Percentiles rank a stretch among this genome's conserved stretches.
These are phyloP conservation scores for Hozukius guyotensis DNA, from an alignment of 2,797 vertebrate species.

Conservation along the genomic window DNA sequence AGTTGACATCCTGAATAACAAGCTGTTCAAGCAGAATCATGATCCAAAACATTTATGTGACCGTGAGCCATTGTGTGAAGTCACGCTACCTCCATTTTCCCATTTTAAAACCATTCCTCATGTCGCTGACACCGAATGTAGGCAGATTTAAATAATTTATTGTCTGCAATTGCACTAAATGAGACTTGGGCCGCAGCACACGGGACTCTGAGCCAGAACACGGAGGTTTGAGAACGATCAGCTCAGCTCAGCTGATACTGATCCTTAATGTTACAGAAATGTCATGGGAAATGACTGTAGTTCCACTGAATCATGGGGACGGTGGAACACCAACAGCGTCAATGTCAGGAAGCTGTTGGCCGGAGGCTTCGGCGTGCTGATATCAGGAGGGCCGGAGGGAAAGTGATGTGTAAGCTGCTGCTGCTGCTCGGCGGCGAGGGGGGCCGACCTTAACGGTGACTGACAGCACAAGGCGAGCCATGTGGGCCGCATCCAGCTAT, in stretches of 20 bases:
- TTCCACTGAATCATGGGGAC: conserved; percentile 50
- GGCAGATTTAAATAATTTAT: conserved; percentile 39
- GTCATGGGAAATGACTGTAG: conserved; percentile 34
- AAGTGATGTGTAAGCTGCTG: conserved; percentile 54
- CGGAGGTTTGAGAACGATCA: conserved; percentile 16
- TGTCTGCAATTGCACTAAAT: conserved; percentile 44
- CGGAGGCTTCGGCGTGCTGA: conserved; percentile 36
- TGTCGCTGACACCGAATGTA: conserved; percentile 14
- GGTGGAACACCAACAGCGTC: conserved; percentile 53
- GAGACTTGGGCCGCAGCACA: conserved; percentile 26
- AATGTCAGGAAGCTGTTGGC: conserved; percentile 60
- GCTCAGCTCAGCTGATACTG: conserved; percentile 21
- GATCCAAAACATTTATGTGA: conserved; percentile 62
- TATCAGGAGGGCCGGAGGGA: conserved; percentile 37
- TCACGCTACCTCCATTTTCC: conserved; percentile 22
- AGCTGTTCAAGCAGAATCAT: conserved; percentile 45
- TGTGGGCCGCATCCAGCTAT: conserved; percentile 37
- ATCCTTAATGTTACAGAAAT: conserved; percentile 27
- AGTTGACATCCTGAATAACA: conserved; percentile 60
- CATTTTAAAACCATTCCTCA: conserved; percentile 33
- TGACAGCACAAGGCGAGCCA: conserved; percentile 17
- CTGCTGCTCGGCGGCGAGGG: not conserved
- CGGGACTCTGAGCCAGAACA: conserved; percentile 2
- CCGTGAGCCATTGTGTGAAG: conserved; percentile 31
- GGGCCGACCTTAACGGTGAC: conserved; percentile 11